Conservation (phyloP, 1,140 invertebrate species). For the Dysdera silvatica region DNA sequence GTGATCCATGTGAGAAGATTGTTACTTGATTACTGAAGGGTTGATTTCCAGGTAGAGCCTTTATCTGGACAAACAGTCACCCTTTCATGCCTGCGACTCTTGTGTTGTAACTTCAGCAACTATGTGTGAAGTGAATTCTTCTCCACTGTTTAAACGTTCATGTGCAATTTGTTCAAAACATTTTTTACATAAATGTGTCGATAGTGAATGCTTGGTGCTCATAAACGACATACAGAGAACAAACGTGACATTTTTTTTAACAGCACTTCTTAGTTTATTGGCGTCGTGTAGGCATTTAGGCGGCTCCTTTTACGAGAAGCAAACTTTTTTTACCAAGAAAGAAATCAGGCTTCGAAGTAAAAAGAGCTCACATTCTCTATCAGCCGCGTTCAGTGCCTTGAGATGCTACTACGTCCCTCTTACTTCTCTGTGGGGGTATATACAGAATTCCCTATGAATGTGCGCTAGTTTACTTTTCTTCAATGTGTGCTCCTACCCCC, state of each 20-base stretch:
- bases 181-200: too few species aligned
- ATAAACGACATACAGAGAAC: not conserved
- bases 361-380: not conserved
- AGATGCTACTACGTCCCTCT: conserved; percentile 7
- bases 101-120: too few species aligned
- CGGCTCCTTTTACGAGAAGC: too few species aligned
- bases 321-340: not conserved
- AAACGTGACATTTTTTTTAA: not conserved
- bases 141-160: too few species aligned
- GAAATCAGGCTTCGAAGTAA: not conserved
- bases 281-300: not conserved
- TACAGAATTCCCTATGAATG: not conserved
- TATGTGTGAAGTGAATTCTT: too few species aligned
- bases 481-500: not conserved
- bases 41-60: too few species aligned
- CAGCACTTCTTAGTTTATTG: not conserved
- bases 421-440: conserved; percentile 1
- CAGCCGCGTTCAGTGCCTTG: conserved; percentile 20
- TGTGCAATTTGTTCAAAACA: too few species aligned
- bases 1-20: too few species aligned
- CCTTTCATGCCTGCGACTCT: too few species aligned
- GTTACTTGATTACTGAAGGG: too few species aligned
- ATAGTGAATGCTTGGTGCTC: not conserved
- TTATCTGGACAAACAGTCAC: too few species aligned
- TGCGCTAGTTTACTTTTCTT: not conserved